A percentile compares a stretch with the other conserved stretches of the same genome.
Evolutionary conservation across 2,888 invertebrate genomes (phyloP).

Genomic region (Diaprepes abbreviatus): DNA sequence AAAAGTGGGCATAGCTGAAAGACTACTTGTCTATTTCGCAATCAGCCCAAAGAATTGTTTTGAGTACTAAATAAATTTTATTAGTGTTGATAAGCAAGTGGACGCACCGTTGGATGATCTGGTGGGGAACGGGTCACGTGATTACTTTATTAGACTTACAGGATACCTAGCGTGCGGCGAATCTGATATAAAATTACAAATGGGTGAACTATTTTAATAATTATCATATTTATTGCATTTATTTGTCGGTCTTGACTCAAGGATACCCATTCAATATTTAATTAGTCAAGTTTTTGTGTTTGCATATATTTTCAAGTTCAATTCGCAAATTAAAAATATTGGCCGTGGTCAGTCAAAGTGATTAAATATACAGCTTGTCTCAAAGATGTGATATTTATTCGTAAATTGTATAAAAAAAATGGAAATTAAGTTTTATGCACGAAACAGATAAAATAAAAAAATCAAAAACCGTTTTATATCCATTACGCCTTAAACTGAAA

Average conservation of each 20-base stretch:
- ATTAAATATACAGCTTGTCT: too few relatives aligned
- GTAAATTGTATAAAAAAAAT: too few relatives aligned
- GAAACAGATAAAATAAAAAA: too few relatives aligned
- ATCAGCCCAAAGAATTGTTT: slow-evolving; percentile 37
- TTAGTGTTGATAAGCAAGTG: slow-evolving; percentile 39
- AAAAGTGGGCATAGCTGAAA: slow-evolving; percentile 15
- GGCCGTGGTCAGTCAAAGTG: too few relatives aligned
- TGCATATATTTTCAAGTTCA: too few relatives aligned
- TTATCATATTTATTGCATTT: slow-evolving; percentile 10
- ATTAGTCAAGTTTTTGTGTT: too few relatives aligned
- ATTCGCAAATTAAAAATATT: too few relatives aligned
- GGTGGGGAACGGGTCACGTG: slow-evolving; percentile 46
- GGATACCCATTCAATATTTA: too few relatives aligned
- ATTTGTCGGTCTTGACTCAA: not conserved
- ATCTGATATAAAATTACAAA: slow-evolving; percentile 18
- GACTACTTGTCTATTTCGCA: slow-evolving; percentile 8
- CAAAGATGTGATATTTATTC: too few relatives aligned
- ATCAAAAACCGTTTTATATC: too few relatives aligned
- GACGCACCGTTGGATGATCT: slow-evolving; percentile 21
- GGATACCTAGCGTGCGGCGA: slow-evolving; percentile 29
- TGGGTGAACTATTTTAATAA: slow-evolving; percentile 25
- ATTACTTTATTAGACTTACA: slow-evolving; percentile 40
- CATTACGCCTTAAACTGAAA: too few relatives aligned
- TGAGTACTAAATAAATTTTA: slow-evolving; percentile 44
- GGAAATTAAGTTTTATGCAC: too few relatives aligned